Evolutionary conservation across 2,888 invertebrate species (phyloP).

Genomic region (Physocephala rufipes): DNA sequence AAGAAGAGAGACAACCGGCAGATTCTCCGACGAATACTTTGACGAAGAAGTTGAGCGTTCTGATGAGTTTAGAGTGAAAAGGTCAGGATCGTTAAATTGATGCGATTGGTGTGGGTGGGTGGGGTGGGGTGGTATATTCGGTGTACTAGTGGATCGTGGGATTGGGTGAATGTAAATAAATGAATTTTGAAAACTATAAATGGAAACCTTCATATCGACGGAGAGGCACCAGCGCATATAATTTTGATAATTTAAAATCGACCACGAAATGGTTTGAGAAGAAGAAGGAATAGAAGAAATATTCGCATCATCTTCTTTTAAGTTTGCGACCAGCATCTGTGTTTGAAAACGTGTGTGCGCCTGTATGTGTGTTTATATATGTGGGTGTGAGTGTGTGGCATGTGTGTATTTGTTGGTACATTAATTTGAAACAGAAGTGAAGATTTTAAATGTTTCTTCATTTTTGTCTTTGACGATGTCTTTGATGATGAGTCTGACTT

Average conservation of each 20-base stretch:
- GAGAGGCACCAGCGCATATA: background rate
- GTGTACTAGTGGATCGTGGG: background rate
- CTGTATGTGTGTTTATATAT: background rate
- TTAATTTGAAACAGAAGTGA: background rate
- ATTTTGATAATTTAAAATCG: constrained; percentile 1
- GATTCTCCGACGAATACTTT: constrained; percentile 11
- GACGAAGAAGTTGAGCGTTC: background rate
- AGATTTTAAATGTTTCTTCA: constrained; percentile 7
- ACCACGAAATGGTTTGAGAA: background rate
- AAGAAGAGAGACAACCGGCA: background rate
- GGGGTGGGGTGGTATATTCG: background rate
- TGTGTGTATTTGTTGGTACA: background rate
- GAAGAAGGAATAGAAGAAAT: too few relatives aligned
- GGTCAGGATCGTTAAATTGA: constrained; percentile 8
- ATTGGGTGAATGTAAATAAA: background rate
- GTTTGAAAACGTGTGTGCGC: background rate
- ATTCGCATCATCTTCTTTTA: background rate
- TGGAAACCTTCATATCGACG: background rate
- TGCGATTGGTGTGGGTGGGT: background rate
- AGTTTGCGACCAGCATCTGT: background rate
- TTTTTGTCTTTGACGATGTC: background rate
- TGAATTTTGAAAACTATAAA: background rate
- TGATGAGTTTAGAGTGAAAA: background rate
- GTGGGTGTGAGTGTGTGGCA: background rate
- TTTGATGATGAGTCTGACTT: too few relatives aligned